Base-by-base conservation (phyloP, 1,140 invertebrate species). In the Heterodera schachtii region DNA sequence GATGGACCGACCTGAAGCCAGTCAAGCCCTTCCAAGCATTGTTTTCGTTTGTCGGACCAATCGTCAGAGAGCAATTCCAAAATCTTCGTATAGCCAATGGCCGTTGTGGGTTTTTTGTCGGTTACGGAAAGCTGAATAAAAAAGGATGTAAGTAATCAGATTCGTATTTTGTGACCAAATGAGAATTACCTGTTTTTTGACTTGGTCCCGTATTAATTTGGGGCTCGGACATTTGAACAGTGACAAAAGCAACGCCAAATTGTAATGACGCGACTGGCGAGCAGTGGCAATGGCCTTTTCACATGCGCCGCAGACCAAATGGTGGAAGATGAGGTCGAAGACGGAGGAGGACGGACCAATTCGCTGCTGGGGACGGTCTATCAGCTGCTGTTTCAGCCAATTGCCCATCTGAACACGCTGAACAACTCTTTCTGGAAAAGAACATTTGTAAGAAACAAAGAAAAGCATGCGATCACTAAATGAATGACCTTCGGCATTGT, bases 231-330 rank as follows among this genome's bases (percentile, higher is more conserved):
- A 66, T 69, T 78, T 46, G 21, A 64, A 78, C 31, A 69, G n/a
- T 41, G 57, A 78, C 47, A 78, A 31, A 69, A 78, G 44, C n/a
- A 78, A 69, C 9, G 64, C 77, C 64, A 78, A 78, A 78, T 78
- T 78, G 49, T 69, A 78, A 41, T 69, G 70, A 31, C 66, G 66
- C 44, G 13, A 6, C 2, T 70, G 46, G 0, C 21, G 9, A 19
- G 77, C 77, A 64, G 41, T 44, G 16, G 43, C 64, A 16, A 70
- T 31, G 13, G 77, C 77, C 70, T 66, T 70, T 70, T 70, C 13
- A 43, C 21, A 19, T n/a, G 66, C 19, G 52, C 77, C 77, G 47
- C 70, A 69, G 31, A 78, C 70, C 47, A 78, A 69, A 69, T 47
- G 70, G 46, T 78, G 52, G 70, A 78, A 78, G 6, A 78, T 49